A percentile compares a stretch with the other conserved stretches of the same genome.
These are phyloP conservation scores for Calliopum simillimum DNA, from an alignment of 2,888 invertebrate species.

Conservation along the genomic window DNA sequence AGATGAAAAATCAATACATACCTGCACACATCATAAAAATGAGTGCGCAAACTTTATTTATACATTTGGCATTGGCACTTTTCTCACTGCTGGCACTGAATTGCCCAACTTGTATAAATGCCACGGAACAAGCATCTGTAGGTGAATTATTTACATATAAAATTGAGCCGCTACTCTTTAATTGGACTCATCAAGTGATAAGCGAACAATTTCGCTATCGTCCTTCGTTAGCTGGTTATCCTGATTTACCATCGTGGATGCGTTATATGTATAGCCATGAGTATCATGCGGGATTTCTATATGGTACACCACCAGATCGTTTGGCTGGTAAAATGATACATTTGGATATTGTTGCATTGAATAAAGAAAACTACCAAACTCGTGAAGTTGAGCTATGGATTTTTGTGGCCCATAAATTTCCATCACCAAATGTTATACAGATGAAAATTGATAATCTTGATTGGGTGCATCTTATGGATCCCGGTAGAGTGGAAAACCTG, in stretches of 20 bases:
- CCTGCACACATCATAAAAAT: conserved; percentile 5
- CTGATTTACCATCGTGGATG: conserved; percentile 89
- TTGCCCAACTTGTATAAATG: conserved; percentile 25
- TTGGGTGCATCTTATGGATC: conserved; percentile 87
- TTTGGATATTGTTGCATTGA: conserved; percentile 82
- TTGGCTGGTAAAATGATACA: conserved; percentile 69
- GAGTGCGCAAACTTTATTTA: background rate
- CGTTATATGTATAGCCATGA: conserved; percentile 84
- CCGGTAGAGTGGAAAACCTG: conserved; percentile 77
- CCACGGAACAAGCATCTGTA: conserved; percentile 59
- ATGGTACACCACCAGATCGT: conserved; percentile 82
- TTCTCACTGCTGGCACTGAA: conserved; percentile 34
- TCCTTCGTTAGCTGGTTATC: conserved; percentile 79
- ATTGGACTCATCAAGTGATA: conserved; percentile 74
- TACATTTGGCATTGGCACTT: conserved; percentile 28
- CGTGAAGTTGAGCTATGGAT: conserved; percentile 74
- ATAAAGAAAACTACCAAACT: conserved; percentile 83
- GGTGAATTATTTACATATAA: conserved; percentile 83
- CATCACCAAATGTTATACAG: conserved; percentile 82
- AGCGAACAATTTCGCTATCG: conserved; percentile 72
- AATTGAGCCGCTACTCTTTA: conserved; percentile 81
- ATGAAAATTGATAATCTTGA: conserved; percentile 91
- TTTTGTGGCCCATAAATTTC: conserved; percentile 75
- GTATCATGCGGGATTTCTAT: conserved; percentile 83
- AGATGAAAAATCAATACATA: background rate